phyloP scores from a whole-genome alignment of 2,888 invertebrate species.

The Tethea ocularis region DNA sequence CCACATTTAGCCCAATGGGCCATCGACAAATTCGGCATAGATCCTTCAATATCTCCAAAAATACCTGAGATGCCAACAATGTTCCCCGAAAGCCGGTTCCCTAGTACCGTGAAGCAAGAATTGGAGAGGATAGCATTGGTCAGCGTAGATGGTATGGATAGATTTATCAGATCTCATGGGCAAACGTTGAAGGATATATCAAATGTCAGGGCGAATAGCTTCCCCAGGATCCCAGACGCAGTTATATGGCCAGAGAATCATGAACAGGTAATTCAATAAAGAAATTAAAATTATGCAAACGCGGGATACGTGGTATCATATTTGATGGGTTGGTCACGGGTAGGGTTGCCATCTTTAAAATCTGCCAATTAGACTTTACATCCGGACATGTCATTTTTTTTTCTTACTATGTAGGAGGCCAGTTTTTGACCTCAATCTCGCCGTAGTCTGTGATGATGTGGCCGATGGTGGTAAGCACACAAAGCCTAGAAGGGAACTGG shows the following conservation, averaged over 20 bases:
- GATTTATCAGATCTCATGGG: slow-evolving; percentile 95
- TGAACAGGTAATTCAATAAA: slow-evolving; percentile 86
- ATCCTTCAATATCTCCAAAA: slow-evolving; percentile 68
- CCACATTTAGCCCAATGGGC: slow-evolving; percentile 94
- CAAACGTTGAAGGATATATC: slow-evolving; percentile 96
- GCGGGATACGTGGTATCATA: too few species aligned
- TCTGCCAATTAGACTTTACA: too few species aligned
- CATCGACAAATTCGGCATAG: slow-evolving; percentile 87
- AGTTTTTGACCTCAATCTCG: too few species aligned
- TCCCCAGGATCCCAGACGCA: slow-evolving; percentile 95
- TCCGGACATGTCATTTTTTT: too few species aligned
- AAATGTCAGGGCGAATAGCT: slow-evolving; percentile 87
- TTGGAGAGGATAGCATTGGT: slow-evolving; percentile 71
- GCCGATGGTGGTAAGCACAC: too few species aligned
- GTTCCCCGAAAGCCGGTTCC: slow-evolving; percentile 87
- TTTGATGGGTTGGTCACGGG: too few species aligned
- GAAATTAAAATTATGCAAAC: too few species aligned
- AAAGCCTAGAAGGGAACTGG: too few species aligned
- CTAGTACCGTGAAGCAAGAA: slow-evolving; percentile 84
- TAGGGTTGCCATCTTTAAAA: too few species aligned
- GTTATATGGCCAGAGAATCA: slow-evolving; percentile 96
- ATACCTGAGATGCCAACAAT: slow-evolving; percentile 83
- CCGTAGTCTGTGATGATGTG: too few species aligned
- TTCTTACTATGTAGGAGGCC: too few species aligned
- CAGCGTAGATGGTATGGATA: slow-evolving; percentile 89